Percentiles rank a stretch among this genome's conserved stretches.
phyloP scores from a whole-genome alignment of 30 jellyfish, hydroid and myxozoan species.

The Aurelia aurita complex sp. Pacific region DNA sequence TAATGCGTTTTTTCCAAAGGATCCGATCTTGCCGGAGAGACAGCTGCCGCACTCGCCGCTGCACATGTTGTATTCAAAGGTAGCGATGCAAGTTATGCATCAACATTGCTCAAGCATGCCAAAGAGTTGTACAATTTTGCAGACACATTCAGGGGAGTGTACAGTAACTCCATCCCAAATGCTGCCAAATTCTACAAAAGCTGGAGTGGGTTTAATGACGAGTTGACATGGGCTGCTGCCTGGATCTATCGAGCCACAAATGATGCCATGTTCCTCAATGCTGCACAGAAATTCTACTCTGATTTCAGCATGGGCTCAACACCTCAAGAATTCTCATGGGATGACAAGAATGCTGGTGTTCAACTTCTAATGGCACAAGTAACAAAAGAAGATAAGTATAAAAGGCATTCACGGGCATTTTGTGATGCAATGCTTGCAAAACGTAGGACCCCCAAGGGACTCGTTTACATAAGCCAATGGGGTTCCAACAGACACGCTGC shows the following conservation, averaged over 20 bases:
- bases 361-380: slow-evolving; percentile 52
- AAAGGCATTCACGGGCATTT: slow-evolving; percentile 37
- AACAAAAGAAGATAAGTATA: slow-evolving; percentile 44
- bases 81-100: slow-evolving; percentile 35
- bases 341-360: slow-evolving; percentile 75
- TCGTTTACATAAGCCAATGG: slow-evolving; percentile 67
- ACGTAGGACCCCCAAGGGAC: slow-evolving; percentile 71
- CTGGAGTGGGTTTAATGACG: slow-evolving; percentile 76
- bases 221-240: slow-evolving; percentile 74
- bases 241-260: slow-evolving; percentile 78
- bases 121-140: slow-evolving; percentile 74
- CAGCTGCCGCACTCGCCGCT: slow-evolving; percentile 86
- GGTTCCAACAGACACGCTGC: slow-evolving; percentile 89
- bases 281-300: slow-evolving; percentile 45
- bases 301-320: slow-evolving; percentile 13
- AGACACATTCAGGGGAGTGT: slow-evolving; percentile 49
- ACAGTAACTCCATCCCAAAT: slow-evolving; percentile 59
- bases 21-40: slow-evolving; percentile 75
- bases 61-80: slow-evolving; percentile 54
- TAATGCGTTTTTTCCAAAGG: background rate
- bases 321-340: slow-evolving; percentile 82
- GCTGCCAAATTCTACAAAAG: slow-evolving; percentile 69
- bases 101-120: slow-evolving; percentile 59
- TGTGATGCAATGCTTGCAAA: slow-evolving; percentile 33
- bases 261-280: slow-evolving; percentile 39